Evolutionary conservation across 2,888 invertebrate genomes (phyloP).

Genomic region (Halocaridina rubra): DNA sequence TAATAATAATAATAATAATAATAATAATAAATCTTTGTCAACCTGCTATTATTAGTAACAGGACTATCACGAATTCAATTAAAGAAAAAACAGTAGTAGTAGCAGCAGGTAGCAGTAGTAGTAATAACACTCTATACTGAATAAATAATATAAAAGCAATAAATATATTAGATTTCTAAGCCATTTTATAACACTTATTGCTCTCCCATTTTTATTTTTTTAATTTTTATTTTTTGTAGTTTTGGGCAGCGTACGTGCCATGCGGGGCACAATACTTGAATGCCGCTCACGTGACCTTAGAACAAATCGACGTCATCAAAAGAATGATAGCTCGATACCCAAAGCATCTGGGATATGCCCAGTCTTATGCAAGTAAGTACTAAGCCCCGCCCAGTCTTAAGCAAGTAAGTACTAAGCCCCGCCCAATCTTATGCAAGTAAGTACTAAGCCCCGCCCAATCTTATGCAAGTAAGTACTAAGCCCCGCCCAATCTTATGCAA

Average conservation of each 20-base stretch:
- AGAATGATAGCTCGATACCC: constrained; percentile 72
- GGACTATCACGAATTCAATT: neutral
- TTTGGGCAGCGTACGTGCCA: constrained; percentile 75
- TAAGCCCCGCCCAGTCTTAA: neutral
- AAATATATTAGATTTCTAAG: too few species aligned
- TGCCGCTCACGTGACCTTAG: constrained; percentile 76
- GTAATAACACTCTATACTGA: too few species aligned
- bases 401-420: too few species aligned
- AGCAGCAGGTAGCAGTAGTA: neutral
- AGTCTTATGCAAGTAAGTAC: constrained; percentile 57
- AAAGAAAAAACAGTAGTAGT: neutral
- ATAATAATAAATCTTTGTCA: neutral
- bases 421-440: constrained; percentile 59
- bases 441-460: constrained; percentile 60
- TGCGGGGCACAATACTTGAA: constrained; percentile 77
- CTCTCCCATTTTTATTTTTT: neutral
- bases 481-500: too few species aligned
- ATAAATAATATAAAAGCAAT: too few species aligned
- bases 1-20: neutral
- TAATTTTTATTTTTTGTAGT: constrained; percentile 72
- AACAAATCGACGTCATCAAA: constrained; percentile 77
- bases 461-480: constrained; percentile 58
- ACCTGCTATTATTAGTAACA: too few species aligned
- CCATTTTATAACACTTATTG: neutral
- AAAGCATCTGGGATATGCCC: constrained; percentile 55